phyloP scores from a whole-genome alignment of 2,888 invertebrate species.

The Apamea epomidion region DNA sequence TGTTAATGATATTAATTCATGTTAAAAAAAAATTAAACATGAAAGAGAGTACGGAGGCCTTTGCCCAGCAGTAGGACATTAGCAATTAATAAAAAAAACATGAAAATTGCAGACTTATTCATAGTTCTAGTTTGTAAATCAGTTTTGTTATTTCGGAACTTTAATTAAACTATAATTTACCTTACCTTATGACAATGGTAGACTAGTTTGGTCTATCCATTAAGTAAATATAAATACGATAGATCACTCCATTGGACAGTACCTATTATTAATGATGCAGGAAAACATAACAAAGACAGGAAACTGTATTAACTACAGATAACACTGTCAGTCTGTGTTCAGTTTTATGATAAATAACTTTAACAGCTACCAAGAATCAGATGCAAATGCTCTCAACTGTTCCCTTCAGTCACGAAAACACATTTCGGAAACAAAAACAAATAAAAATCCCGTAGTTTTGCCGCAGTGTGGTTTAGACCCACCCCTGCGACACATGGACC shows the following conservation, averaged over 20 bases:
- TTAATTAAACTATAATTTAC: not conserved
- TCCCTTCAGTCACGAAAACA: conserved; percentile 30
- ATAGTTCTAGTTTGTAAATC: not conserved
- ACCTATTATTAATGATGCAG: conserved; percentile 46
- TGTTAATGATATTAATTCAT: not conserved
- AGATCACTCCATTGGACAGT: conserved; percentile 13
- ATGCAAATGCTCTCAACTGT: conserved; percentile 11
- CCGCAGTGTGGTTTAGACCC: conserved; percentile 24
- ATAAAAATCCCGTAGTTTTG: conserved; percentile 40
- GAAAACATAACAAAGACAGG: conserved; percentile 61
- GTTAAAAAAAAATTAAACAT: no score
- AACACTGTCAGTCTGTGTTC: conserved; percentile 21
- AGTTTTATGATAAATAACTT: conserved; percentile 42
- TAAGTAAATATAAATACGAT: conserved; percentile 7
- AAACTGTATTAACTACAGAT: conserved; percentile 42
- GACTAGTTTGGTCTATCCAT: not conserved
- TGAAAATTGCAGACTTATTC: not conserved
- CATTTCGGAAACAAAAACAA: conserved; percentile 41
- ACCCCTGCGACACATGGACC: conserved; percentile 37
- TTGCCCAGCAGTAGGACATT: no score
- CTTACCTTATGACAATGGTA: not conserved
- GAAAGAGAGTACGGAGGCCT: no score
- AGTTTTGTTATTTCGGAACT: not conserved
- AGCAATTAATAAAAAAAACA: no score
- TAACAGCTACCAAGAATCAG: conserved; percentile 34